Evolutionary conservation across 2,888 invertebrate genomes (phyloP), one percentile per base, ranked within the genome.

Genomic region (Leucophenga maculata): DNA sequence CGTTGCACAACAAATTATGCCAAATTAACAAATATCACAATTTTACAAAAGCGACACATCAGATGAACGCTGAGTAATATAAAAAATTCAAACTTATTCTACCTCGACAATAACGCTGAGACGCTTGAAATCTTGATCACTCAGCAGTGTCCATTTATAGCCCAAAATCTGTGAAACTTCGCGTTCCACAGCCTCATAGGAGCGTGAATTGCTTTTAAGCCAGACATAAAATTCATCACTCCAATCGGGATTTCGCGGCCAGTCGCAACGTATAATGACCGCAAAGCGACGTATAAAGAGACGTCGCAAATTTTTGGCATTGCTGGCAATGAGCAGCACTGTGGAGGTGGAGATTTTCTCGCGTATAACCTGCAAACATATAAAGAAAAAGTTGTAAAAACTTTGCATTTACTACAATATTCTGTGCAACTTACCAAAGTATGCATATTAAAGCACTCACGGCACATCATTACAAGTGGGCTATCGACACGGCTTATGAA

Each of bases 341-440:
- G 95, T 95, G 0, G 93, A 90, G 1, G 95, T 94, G 4, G 95
- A 95, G 69, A 96, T 90, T 79, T 93, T 90, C 85, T 95, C 95
- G 8, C 94, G 91, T 31, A 94, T 90, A 76, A 93, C 89, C 94
- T 94, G 81, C 20, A 75, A 22, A 16, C 0, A 6, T 20, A 16
- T 48, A 31, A 65, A 57, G 6, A 16, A 31, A 54, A 20, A 48
- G 6, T 11, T 22, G 22, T 31, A 32, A 39, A 32, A 39, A 20
- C 8, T 6, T 52, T 8, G 1, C 3, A 16, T 3, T 16, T 20
- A 52, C 4, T 52, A 48, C 69, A 16, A n/a, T 31, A 31, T 2
- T 8, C 44, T 1, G 26, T 39, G 39, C 9, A 31, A 80, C 88
- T 88, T 89, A 94, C 94, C 88, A 95, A 85, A 6, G 93, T 93